Percentiles rank a stretch among this genome's conserved stretches.
Conservation (phyloP, 2,113 vertebrate species). For the Corydoras maculifer region DNA sequence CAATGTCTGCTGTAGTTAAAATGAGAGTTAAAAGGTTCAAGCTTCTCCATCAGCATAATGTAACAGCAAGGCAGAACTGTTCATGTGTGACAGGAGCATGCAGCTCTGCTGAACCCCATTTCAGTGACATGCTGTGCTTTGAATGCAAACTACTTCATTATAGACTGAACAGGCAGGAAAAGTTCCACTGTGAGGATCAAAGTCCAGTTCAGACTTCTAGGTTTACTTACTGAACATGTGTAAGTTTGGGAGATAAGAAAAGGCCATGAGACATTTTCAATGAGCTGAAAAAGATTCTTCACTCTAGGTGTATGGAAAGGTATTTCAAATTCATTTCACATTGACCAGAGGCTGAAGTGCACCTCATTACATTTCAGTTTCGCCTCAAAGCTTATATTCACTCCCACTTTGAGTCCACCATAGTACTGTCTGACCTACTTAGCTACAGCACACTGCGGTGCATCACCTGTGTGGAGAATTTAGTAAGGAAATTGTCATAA, state of each 20-base stretch:
- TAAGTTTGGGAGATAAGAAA: neutral
- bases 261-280: conserved; percentile 2
- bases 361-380: conserved; percentile 14
- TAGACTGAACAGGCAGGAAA: conserved; percentile 3
- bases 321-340: conserved; percentile 7
- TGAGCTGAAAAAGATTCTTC: neutral
- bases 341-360: conserved; percentile 1
- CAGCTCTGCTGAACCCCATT: conserved; percentile 24
- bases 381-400: neutral
- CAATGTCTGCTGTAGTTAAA: conserved; percentile 24
- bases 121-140: neutral
- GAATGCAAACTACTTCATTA: neutral
- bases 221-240: neutral
- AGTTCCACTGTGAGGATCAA: neutral
- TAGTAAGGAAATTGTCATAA: neutral
- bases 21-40: conserved; percentile 25
- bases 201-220: neutral
- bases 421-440: conserved; percentile 22
- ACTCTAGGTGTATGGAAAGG: neutral
- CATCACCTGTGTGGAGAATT: neutral
- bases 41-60: conserved; percentile 19
- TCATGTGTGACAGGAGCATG: conserved; percentile 5
- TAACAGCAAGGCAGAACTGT: conserved; percentile 17
- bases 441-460: neutral
- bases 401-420: neutral